Conservation (phyloP, 2,113 vertebrate species). For the Synodontis membranacea region DNA sequence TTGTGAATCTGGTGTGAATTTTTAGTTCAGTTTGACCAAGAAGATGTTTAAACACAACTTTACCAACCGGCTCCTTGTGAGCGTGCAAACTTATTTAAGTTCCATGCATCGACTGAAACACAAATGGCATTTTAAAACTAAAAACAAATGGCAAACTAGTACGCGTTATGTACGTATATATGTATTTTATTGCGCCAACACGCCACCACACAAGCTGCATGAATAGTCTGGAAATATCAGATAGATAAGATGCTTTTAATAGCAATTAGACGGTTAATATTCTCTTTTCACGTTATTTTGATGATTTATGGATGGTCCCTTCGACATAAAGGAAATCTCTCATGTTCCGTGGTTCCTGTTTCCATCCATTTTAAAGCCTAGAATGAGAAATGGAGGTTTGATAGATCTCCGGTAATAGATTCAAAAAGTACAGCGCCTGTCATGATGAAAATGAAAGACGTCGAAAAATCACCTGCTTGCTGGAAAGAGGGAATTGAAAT, state of each 20-base stretch:
- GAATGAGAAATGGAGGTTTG: neutral
- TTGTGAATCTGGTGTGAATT: neutral
- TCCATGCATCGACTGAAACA: too few relatives aligned
- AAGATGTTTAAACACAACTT: too few relatives aligned
- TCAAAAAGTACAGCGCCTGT: neutral
- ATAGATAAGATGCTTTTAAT: neutral
- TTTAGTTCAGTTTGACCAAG: too few relatives aligned
- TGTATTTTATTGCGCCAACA: too few relatives aligned
- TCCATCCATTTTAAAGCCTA: neutral
- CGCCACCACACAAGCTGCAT: neutral
- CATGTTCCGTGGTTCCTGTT: too few relatives aligned
- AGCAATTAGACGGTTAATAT: neutral
- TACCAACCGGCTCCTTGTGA: too few relatives aligned
- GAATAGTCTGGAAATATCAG: neutral
- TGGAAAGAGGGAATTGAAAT: neutral
- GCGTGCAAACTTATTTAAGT: neutral
- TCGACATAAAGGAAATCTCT: neutral
- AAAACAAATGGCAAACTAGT: neutral
- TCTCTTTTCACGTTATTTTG: neutral
- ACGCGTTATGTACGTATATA: neutral
- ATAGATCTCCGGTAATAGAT: constrained; percentile 17
- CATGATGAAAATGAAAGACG: constrained; percentile 3
- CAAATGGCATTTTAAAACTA: too few relatives aligned
- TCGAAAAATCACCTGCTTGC: neutral
- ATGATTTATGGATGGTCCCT: neutral